phyloP scores from a whole-genome alignment of 2,888 invertebrate species.

The Pandemis heparana region DNA sequence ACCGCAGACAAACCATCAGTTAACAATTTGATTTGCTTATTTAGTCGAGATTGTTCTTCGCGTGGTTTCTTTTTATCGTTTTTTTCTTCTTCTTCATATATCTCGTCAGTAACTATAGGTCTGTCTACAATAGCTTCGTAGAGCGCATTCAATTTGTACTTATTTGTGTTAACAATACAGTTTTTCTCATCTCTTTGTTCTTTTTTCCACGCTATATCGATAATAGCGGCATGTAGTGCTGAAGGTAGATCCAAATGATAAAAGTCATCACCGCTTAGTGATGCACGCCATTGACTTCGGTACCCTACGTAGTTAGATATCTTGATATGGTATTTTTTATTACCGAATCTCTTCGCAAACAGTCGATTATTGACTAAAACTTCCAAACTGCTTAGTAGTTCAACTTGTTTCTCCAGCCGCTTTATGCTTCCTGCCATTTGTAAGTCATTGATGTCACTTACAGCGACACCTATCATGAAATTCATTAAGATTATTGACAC shows the following conservation, averaged over 20 bases:
- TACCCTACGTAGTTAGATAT: background rate
- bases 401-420: constrained; percentile 64
- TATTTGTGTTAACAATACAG: background rate
- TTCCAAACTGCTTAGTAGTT: constrained; percentile 58
- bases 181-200: background rate
- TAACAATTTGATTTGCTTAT: background rate
- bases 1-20: background rate
- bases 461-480: constrained; percentile 69
- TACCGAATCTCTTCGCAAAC: background rate
- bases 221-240: constrained; percentile 2
- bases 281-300: background rate
- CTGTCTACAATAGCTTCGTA: background rate
- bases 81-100: background rate
- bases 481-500: constrained; percentile 71
- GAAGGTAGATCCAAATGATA: background rate
- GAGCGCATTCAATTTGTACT: background rate
- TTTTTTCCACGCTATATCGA: constrained; percentile 3
- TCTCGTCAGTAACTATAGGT: background rate
- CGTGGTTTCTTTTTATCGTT: background rate
- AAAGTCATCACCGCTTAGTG: background rate
- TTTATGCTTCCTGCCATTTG: constrained; percentile 65
- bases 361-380: background rate
- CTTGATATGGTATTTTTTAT: background rate
- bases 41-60: background rate
- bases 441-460: constrained; percentile 68